A percentile compares a stretch with the other conserved stretches of the same genome.
These are phyloP conservation scores for Cyanistes caeruleus DNA, from an alignment of 2,113 vertebrate species.

Conservation along the genomic window DNA sequence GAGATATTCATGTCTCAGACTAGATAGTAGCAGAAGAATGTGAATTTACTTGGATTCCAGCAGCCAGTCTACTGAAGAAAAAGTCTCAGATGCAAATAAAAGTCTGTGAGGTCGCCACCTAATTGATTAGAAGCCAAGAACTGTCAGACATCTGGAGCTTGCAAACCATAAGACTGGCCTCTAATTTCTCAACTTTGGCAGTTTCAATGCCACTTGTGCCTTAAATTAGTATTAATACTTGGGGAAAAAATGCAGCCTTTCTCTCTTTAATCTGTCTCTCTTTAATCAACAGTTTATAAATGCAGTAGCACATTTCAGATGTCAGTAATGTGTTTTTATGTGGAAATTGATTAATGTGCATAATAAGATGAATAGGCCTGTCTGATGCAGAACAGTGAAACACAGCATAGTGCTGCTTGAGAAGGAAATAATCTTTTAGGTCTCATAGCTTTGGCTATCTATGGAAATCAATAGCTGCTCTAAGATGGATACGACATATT, in stretches of 20 bases:
- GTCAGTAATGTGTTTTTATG: neutral
- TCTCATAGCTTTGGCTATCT: slow-evolving; percentile 41
- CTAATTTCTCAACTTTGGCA: neutral
- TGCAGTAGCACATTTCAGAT: neutral
- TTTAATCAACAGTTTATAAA: neutral
- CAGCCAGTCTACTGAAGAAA: neutral
- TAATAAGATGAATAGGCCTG: neutral
- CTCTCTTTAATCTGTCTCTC: neutral
- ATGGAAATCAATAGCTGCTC: slow-evolving; percentile 43
- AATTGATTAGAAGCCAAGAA: neutral
- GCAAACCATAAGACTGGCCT: neutral
- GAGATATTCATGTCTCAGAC: neutral
- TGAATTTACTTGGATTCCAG: neutral
- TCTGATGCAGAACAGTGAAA: neutral
- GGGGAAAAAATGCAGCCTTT: neutral
- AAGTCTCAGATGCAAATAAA: neutral
- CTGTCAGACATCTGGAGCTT: neutral
- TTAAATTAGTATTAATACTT: neutral
- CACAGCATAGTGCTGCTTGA: neutral
- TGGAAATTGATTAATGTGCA: neutral
- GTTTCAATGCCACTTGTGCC: neutral
- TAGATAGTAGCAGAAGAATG: neutral
- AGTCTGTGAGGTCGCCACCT: neutral
- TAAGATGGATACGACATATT: neutral
- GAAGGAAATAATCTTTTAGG: neutral